Base-by-base conservation (phyloP, 2,888 invertebrate species). In the Gastrophysa polygoni region DNA sequence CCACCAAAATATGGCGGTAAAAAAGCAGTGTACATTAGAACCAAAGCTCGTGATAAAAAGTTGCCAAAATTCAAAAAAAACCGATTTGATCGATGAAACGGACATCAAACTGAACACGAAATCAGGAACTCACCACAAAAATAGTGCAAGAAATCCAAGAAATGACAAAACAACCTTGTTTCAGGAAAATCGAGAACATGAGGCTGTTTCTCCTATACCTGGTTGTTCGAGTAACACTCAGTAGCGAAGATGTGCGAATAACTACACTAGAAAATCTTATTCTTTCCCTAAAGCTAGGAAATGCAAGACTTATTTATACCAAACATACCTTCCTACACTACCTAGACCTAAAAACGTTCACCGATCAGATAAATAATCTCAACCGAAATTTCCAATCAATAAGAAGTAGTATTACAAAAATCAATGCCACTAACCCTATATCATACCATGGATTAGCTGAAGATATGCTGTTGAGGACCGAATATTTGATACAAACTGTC, bases 271-370 rank as follows among this genome's bases (percentile, higher is more conserved):
- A 57, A 7, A 57, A 48, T 34, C 8, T 48, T 14, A 20, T 50
- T 32, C 24, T 54, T 20, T 48, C 47, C 6, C 21, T 54, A 11
- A 11, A 29, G 14, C 18, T 52, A 47, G 47, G 47, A 18, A 20
- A 47, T 14, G 21, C 34, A 32, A 56, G 29, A 56, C 17, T 47
- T 17, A 56, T 32, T 28, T 48, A 57, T 47, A 49, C 20, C 10
- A 48, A 57, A 24, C 57, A 57, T 38, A 57, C 57, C 14, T 57
- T 34, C 17, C 11, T 56, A 16, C 21, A 44, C 28, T 55, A 55
- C 17, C 1, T 50, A 16, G 29, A 29, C 20, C n/a, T 47, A 4
- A 18, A 18, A 18, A 47, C 47, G 20, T 8, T 47, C 20, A 47
- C 20, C 20, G 20, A 47, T 47, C 47, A 18, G 20, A 24, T 49